Base-by-base conservation (phyloP, 2,113 vertebrate genomes). In the Pardalotus punctatus region DNA sequence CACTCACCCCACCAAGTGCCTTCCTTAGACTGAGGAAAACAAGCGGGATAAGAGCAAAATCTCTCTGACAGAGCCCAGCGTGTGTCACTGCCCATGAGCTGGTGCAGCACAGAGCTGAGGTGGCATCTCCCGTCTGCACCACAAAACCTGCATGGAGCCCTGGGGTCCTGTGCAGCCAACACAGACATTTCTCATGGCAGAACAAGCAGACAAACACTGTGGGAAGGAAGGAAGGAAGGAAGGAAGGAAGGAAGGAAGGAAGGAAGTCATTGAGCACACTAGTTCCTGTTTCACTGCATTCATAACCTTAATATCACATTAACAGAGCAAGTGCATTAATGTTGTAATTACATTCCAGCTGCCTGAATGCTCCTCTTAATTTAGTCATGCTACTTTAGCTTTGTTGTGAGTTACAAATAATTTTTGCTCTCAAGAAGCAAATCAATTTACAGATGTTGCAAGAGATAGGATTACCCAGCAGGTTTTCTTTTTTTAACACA, bases 401-500 rank as follows among this genome's bases (percentile, higher is more conserved):
- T 90, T 62, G 71, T 57, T 90, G 85, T 76, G 81, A 90, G 74
- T 54, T 95, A 95, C 58, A 86, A 92, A 90, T 93, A 79, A 88
- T 80, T 90, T 79, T 67, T 86, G 35, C n/a, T 90, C 60, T 95
- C 88, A 92, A 76, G 77, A 95, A 96, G 74, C 61, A 96, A 96
- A 93, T 92, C 90, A 92, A 84, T 95, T 88, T 96, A 62, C 47
- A 85, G 88, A 96, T 93, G 77, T 76, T 95, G 82, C 69, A 93
- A 62, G 82, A 88, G 88, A 92, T 51, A 93, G 65, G 82, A 73
- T 86, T 61, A 81, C 66, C 22, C 65, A 92, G 79, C 48, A 95
- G 79, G 40, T 60, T 51, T 87, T n/a, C 25, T 79, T 84, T 78
- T 91, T 93, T 92, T 51, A 91, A 86, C 25, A 64, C n/a, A 74